phyloP scores from a whole-genome alignment of 2,797 vertebrate species.

The Enteromius thamalakanensis region DNA sequence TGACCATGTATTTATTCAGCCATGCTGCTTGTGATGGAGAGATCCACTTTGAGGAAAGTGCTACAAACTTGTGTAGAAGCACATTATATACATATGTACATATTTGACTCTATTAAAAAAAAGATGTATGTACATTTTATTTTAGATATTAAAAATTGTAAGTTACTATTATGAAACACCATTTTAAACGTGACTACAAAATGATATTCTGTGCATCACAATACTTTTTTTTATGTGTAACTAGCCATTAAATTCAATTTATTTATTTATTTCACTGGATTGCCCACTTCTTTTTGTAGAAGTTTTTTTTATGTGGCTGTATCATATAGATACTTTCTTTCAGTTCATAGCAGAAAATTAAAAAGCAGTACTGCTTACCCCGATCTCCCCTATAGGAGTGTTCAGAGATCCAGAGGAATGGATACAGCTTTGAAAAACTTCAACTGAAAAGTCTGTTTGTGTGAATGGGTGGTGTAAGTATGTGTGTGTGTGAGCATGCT shows the following conservation, averaged over 20 bases:
- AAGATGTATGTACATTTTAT: not conserved
- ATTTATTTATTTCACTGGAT: not conserved
- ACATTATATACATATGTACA: not conserved
- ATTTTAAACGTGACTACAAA: not conserved
- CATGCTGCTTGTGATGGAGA: not conserved
- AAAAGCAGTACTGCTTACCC: not conserved
- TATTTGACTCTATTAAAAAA: not conserved
- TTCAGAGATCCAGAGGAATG: slow-evolving; percentile 56
- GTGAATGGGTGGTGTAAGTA: slow-evolving; percentile 44
- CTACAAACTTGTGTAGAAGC: not conserved
- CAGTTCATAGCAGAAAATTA: slow-evolving; percentile 9
- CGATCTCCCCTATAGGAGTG: slow-evolving; percentile 43
- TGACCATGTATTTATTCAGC: not conserved
- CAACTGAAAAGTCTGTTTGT: slow-evolving; percentile 36
- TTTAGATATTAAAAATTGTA: not conserved
- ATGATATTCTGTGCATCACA: not conserved
- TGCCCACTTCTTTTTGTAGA: not conserved
- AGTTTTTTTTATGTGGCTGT: not conserved
- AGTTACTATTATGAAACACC: not conserved
- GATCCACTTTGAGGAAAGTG: not conserved
- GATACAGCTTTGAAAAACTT: slow-evolving; percentile 72
- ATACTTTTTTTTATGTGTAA: not conserved
- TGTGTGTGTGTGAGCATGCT: slow-evolving; percentile 42
- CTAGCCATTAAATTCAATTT: not conserved
- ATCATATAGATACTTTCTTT: not conserved